Conservation (phyloP, 2,113 vertebrate genomes). For the Turdus rufiventris region DNA sequence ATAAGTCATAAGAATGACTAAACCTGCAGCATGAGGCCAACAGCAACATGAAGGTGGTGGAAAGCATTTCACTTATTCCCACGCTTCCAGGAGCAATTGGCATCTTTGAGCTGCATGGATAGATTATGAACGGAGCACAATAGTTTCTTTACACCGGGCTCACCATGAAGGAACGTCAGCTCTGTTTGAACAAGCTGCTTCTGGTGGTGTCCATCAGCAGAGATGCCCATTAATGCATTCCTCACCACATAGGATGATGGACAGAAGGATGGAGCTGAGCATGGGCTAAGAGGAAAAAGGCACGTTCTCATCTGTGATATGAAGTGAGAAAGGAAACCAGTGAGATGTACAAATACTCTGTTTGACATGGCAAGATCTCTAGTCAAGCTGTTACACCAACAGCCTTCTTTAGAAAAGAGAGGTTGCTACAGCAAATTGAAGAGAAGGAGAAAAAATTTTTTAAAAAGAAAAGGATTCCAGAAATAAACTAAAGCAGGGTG, state of each 20-base stretch:
- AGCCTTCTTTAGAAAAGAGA: neutral
- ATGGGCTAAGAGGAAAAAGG: neutral
- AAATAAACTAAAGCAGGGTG: neutral
- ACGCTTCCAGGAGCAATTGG: slow-evolving; percentile 46
- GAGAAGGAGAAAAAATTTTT: neutral
- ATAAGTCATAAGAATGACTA: slow-evolving; percentile 57
- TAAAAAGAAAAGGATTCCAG: neutral
- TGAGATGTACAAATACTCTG: neutral
- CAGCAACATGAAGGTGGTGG: slow-evolving; percentile 52
- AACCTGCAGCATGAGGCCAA: slow-evolving; percentile 42
- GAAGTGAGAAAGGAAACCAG: neutral
- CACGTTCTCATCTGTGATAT: neutral
- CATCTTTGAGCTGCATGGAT: neutral
- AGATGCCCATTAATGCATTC: neutral
- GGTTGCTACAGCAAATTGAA: neutral
- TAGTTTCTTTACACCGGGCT: neutral
- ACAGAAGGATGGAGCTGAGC: neutral
- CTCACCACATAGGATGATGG: accelerated
- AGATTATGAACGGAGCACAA: neutral
- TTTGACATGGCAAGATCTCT: neutral
- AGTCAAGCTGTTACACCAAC: neutral
- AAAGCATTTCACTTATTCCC: slow-evolving; percentile 43
- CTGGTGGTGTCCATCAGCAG: neutral
- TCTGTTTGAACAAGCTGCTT: neutral
- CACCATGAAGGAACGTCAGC: neutral